A percentile compares a stretch with the other conserved stretches of the same genome.
Conservation (phyloP, 2,113 vertebrate species). For the Atractosteus spatula region DNA sequence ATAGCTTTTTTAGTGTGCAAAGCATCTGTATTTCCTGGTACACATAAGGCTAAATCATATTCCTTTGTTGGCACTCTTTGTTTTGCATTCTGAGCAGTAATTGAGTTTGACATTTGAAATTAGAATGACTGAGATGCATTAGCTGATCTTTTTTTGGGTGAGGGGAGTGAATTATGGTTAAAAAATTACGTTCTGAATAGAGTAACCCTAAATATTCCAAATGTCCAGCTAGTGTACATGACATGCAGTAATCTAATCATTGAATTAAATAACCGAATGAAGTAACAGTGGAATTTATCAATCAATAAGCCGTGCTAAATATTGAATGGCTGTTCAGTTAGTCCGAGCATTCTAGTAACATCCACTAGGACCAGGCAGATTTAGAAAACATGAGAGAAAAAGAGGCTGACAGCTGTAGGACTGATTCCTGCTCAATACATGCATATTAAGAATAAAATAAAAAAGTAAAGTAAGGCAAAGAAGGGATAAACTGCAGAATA, state of each 20-base stretch:
- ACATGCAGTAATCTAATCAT: conserved; percentile 5
- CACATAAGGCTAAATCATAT: conserved; percentile 16
- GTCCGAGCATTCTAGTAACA: not conserved
- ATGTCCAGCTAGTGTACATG: conserved; percentile 5
- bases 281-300: conserved; percentile 3
- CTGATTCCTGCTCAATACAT: not conserved
- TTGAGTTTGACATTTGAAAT: conserved; percentile 38
- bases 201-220: conserved; percentile 13
- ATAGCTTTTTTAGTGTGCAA: too few species aligned
- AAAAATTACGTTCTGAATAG: not conserved
- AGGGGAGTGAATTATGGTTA: conserved; percentile 11
- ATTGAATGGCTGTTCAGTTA: conserved; percentile 22
- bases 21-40: not conserved
- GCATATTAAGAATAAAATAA: not conserved
- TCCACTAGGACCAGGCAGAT: conserved; percentile 5
- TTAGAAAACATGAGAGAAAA: conserved; percentile 6
- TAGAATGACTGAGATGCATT: conserved; percentile 9
- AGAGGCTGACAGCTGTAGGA: not conserved
- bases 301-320: conserved; percentile 18
- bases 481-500: too few species aligned
- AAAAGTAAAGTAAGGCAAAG: too few species aligned
- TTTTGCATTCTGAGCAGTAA: conserved; percentile 26
- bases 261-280: conserved; percentile 9
- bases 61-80: conserved; percentile 23
- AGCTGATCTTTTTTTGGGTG: conserved; percentile 31